These are phyloP conservation scores for Burhinus bistriatus DNA, from an alignment of 2,113 vertebrate genomes.

Conservation along the genomic window DNA sequence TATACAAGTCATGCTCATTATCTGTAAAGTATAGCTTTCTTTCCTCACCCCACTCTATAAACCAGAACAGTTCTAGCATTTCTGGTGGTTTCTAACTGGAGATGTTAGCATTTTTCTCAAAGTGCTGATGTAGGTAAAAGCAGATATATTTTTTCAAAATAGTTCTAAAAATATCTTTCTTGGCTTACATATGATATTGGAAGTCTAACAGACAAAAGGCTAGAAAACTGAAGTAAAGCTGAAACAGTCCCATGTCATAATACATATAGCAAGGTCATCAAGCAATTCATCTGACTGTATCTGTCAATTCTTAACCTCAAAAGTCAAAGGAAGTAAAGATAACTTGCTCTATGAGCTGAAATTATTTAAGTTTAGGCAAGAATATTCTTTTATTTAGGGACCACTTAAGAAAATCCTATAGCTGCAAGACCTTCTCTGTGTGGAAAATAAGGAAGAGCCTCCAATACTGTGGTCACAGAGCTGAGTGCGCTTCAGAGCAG, in stretches of 20 bases:
- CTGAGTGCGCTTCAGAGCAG: neutral
- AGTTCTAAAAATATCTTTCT: neutral
- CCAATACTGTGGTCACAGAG: no score
- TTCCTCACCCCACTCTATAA: neutral
- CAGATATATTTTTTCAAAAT: neutral
- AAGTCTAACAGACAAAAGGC: neutral
- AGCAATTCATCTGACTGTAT: neutral
- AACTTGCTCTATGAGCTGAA: neutral
- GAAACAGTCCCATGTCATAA: neutral
- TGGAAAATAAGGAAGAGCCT: neutral
- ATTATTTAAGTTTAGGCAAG: neutral
- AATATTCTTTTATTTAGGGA: neutral
- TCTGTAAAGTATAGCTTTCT: neutral
- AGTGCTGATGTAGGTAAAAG: neutral
- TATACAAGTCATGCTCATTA: neutral
- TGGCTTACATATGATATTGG: neutral
- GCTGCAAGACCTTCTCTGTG: accelerated
- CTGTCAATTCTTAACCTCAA: neutral
- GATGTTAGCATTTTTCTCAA: neutral
- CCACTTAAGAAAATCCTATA: neutral
- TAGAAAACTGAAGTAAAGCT: neutral
- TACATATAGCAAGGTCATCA: neutral
- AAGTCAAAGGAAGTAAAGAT: neutral
- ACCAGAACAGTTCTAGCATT: neutral
- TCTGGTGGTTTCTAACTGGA: neutral